Base-by-base conservation (phyloP, 1,140 invertebrate species). In the Heliconius nattereri region DNA sequence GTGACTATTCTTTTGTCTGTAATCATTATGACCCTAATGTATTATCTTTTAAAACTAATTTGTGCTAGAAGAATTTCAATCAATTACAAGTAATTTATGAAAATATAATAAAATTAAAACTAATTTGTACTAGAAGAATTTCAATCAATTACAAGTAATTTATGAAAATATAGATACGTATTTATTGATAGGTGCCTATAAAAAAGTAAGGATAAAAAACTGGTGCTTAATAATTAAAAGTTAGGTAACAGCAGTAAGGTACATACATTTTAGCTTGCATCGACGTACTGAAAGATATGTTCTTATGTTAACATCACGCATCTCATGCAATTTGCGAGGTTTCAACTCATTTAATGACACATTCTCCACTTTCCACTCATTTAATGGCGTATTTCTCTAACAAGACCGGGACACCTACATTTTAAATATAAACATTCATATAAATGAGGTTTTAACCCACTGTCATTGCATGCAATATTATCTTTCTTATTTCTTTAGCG, bases 21-120 rank as follows among this genome's bases (percentile, higher is more conserved):
- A 85, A 87, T 84, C 83, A 85, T 52, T 32, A 23, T 83, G 84
- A 81, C 86, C 82, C 88, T 89, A 87, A 89, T 88, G 85, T 78
- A 74, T 83, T 83, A 66, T 40, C 78, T 74, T 66, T 1, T 26
- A 29, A 29, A 9, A 66, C 11, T 66, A 66, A 29, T 5, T 66
- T 29, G 3, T 5, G 60, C 3, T 29, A 11, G 3, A 29, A 26
- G 11, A 66, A 26, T 23, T 11, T 26, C 2, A 23, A 11, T 23
- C 26, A 60, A 23, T 60, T 60, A 26, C n/a, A 60, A 23, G 23
- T 26, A n/a, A n/a, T n/a, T n/a, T n/a, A n/a, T n/a, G n/a, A n/a
- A n/a, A n/a, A n/a, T n/a, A n/a, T n/a, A n/a, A n/a, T n/a, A n/a
- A n/a, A n/a, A n/a, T n/a, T 23, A 26, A 60, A 7, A 60, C 9